Base-by-base conservation (phyloP, 1,140 invertebrate species). In the Bombus pyrosoma region DNA sequence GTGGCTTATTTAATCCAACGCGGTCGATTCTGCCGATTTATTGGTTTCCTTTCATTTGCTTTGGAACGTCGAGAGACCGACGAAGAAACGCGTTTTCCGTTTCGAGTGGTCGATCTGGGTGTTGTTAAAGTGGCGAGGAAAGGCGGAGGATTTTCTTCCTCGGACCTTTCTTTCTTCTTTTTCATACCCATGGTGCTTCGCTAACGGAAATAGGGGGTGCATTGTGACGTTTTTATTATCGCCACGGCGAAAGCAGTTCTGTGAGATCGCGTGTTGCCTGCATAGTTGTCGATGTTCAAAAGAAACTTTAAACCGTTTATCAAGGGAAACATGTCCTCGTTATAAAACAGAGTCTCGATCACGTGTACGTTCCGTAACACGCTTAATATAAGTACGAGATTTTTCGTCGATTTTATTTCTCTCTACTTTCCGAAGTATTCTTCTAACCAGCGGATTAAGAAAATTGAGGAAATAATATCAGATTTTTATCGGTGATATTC, bases 41-140 rank as follows among this genome's bases (percentile, higher is more conserved):
- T 85, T 53, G 76, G 53, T 66, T 80, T 83, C 32, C n/a, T 85
- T 69, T 74, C 85, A 41, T 47, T 57, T 62, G 72, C 81, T 83
- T 66, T 72, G 39, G 66, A 13, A 22, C 47, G 62, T 34, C 41
- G 66, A 77, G 72, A 71, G 39, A 22, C 34, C 57, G 28, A 13
- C 71, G 15, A 76, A 57, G 71, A 66, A 82, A 76, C 72, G 81
- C 66, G 81, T 76, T 83, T 83, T 68, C 72, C 68, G 37, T 76
- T 83, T 76, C 81, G 72, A 83, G 72, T 39, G 53, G 72, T 47
- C 47, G 71, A 66, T 82, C 41, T 34, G 71, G 13, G 71, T 9
- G 47, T 47, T 47, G 81, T 75, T 75, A 37, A 82, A 62, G 3
- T 12, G 69, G 69, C 32, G 5, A 34, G 28, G 18, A 64, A 78